Base-by-base conservation (phyloP, 2,113 vertebrate genomes). In the Aplodontia rufa region DNA sequence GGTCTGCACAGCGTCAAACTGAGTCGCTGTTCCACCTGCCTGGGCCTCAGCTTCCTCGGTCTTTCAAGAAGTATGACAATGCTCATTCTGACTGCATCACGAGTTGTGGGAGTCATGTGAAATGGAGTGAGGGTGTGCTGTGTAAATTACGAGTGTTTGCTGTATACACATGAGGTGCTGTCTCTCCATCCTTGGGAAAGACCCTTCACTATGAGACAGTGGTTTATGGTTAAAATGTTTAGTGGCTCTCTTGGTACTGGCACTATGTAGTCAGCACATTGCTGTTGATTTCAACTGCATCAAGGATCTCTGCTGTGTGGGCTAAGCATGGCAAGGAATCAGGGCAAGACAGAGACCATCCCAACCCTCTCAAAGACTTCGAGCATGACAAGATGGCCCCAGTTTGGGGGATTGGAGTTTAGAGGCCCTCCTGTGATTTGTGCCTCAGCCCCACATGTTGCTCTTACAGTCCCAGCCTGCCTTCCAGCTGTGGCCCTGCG, bases 151-250 rank as follows among this genome's bases (percentile, higher is more conserved):
- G 3, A 3, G 60, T 4, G 1, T 22, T 30, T 42, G 14, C 51
- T n/a, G 1, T 30, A 2, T n/a, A 26, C 45, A 6, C 1, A 0
- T 0, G 8, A 12, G 51, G 30, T 13, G 14, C 37, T 28, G 0
- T 10, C 64, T 0, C 16, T n/a, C 14, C 10, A 5, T 0, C 55
- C 55, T 72, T 32, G 26, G 13, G n/a, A 62, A 28, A 28, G 37
- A 0, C n/a, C 20, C 37, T 20, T 19, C 3, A 1, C n/a, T 32
- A 0, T 0, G 17, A 42, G 40, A 30, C 4, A 3, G 1, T 19
- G 37, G n/a, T 68, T 68, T 14, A 5, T 32, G 74, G 10, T 37
- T 72, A 28, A 45, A 68, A 75, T 7, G 35, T 40, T 26, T 51
- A 28, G 78, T 8, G 13, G 12, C 40, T 83, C 37, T 2, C 11